Conservation (phyloP, 2,888 invertebrate genomes). For the Heteropelma amictum region DNA sequence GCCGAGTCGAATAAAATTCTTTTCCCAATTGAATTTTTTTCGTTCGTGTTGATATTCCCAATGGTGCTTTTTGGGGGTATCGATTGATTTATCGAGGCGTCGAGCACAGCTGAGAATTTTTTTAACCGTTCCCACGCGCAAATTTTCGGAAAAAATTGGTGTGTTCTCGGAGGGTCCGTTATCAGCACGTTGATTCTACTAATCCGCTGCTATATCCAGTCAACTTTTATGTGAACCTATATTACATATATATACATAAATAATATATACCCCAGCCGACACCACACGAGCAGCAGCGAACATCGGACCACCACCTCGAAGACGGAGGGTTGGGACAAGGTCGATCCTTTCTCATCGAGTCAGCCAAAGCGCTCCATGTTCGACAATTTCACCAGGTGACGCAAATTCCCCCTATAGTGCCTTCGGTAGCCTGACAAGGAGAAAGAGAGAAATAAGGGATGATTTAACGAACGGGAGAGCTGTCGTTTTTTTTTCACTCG, state of each 20-base stretch:
- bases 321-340: slow-evolving; percentile 74
- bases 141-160: not conserved
- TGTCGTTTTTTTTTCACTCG: not conserved
- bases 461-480: slow-evolving; percentile 9
- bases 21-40: no score
- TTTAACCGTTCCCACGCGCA: no score
- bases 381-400: slow-evolving; percentile 78
- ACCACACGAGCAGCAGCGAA: slow-evolving; percentile 76
- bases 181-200: slow-evolving; percentile 71
- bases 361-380: slow-evolving; percentile 74
- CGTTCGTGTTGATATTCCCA: no score
- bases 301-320: slow-evolving; percentile 75
- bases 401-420: slow-evolving; percentile 55
- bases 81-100: no score
- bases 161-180: no score
- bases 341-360: slow-evolving; percentile 68
- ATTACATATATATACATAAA: slow-evolving; percentile 25
- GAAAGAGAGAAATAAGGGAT: slow-evolving; percentile 16
- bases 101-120: no score
- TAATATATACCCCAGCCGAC: slow-evolving; percentile 69
- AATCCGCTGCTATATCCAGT: slow-evolving; percentile 60
- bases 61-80: no score
- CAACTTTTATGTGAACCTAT: slow-evolving; percentile 12
- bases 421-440: slow-evolving; percentile 47
- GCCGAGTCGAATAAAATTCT: no score